Conservation (phyloP, 2,797 vertebrate species). For the Microcaecilia unicolor region DNA sequence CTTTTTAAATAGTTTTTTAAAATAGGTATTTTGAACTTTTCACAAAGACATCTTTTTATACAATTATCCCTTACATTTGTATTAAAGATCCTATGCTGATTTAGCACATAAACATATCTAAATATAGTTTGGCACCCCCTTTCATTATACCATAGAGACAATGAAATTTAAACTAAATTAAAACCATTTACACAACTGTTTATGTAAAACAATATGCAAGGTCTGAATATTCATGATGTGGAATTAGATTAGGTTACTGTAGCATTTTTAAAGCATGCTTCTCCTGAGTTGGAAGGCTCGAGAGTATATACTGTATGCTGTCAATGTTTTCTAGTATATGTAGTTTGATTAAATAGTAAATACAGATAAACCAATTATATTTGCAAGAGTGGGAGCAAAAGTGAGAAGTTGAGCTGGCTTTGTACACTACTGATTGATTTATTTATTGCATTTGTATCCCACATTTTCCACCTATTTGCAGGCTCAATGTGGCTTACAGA, state of each 20-base stretch:
- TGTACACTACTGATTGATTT: too few species aligned
- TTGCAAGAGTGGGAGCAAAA: too few species aligned
- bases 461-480: too few species aligned
- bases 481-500: too few species aligned
- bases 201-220: constrained; percentile 16
- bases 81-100: too few species aligned
- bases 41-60: too few species aligned
- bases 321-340: constrained; percentile 12
- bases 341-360: constrained; percentile 32
- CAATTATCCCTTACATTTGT: too few species aligned
- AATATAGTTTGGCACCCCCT: neutral
- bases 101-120: neutral
- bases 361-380: constrained; percentile 5
- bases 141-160: constrained; percentile 12
- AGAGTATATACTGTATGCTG: constrained; percentile 10
- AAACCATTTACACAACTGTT: constrained; percentile 17
- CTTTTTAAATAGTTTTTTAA: too few species aligned
- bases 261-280: constrained; percentile 9
- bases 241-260: constrained; percentile 24
- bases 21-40: too few species aligned
- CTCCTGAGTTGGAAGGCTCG: constrained; percentile 15
- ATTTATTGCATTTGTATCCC: too few species aligned
- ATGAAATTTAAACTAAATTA: constrained; percentile 36
- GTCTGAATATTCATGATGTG: constrained; percentile 24
- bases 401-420: too few species aligned